Conservation (phyloP, 2,888 invertebrate species). For the Ichneumon xanthorius region DNA sequence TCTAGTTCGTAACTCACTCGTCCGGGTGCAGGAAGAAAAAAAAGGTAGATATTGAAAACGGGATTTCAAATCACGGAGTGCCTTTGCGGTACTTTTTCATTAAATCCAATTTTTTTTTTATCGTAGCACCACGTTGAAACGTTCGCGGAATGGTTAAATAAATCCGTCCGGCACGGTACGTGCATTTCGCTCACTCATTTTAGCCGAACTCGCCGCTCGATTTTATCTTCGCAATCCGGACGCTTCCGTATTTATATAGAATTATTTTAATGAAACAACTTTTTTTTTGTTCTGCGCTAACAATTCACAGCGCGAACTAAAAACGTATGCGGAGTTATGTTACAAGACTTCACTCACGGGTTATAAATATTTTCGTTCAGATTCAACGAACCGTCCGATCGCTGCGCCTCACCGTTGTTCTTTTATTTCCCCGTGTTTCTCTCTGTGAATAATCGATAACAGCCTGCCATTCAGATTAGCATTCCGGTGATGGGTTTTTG, state of each 20-base stretch:
- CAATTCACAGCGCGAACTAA: background rate
- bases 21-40: background rate
- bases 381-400: background rate
- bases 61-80: background rate
- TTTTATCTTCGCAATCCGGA: too few species aligned
- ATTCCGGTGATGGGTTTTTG: slow-evolving; percentile 25
- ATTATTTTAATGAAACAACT: background rate
- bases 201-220: background rate
- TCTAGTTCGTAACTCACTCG: background rate
- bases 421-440: slow-evolving; percentile 13
- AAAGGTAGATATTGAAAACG: background rate
- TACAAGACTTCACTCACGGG: background rate
- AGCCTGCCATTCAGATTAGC: slow-evolving; percentile 13
- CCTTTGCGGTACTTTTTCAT: background rate
- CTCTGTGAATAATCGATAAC: slow-evolving; percentile 24
- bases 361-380: slow-evolving; percentile 4
- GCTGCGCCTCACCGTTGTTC: background rate
- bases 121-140: background rate
- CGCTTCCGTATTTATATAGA: too few species aligned
- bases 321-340: background rate
- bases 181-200: background rate
- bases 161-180: background rate
- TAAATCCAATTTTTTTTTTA: background rate
- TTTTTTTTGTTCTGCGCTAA: background rate
- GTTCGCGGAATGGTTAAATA: background rate